These are phyloP conservation scores for Eristalis pertinax DNA, from an alignment of 2,888 invertebrate genomes.

Conservation along the genomic window DNA sequence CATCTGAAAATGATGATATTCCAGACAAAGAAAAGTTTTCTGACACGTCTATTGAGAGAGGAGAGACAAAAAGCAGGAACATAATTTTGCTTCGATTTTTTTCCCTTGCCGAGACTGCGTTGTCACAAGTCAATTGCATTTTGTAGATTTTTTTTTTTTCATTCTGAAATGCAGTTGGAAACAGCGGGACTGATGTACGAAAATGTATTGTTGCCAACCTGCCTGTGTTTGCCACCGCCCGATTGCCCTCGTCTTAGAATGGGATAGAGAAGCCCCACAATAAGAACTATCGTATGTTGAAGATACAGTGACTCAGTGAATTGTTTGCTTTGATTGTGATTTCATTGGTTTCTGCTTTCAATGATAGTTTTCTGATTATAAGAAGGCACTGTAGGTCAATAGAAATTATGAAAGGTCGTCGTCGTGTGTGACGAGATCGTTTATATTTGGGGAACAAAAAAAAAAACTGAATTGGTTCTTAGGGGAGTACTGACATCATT, in stretches of 20 bases:
- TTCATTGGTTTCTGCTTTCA: neutral
- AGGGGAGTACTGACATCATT: neutral
- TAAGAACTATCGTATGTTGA: slow-evolving; percentile 54
- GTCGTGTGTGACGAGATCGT: neutral
- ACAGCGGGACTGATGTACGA: slow-evolving; percentile 58
- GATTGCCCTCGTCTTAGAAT: slow-evolving; percentile 18
- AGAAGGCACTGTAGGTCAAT: neutral
- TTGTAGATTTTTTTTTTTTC: slow-evolving; percentile 41
- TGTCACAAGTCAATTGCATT: slow-evolving; percentile 66
- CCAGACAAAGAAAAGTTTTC: slow-evolving; percentile 49
- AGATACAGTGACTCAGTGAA: slow-evolving; percentile 47
- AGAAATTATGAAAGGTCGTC: neutral
- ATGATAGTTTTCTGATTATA: neutral
- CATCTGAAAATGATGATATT: slow-evolving; percentile 17
- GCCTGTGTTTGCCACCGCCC: slow-evolving; percentile 26
- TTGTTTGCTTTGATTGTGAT: neutral
- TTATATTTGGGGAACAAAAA: no score
- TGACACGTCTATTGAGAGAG: slow-evolving; percentile 34
- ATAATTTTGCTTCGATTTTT: slow-evolving; percentile 44
- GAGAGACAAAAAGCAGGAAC: slow-evolving; percentile 38
- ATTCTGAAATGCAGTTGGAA: slow-evolving; percentile 63
- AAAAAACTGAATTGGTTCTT: neutral
- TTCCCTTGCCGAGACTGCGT: slow-evolving; percentile 63
- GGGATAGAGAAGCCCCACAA: slow-evolving; percentile 64
- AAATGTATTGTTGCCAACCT: slow-evolving; percentile 70